Conservation (phyloP, 2,888 invertebrate species). For the Volucella bombylans region DNA sequence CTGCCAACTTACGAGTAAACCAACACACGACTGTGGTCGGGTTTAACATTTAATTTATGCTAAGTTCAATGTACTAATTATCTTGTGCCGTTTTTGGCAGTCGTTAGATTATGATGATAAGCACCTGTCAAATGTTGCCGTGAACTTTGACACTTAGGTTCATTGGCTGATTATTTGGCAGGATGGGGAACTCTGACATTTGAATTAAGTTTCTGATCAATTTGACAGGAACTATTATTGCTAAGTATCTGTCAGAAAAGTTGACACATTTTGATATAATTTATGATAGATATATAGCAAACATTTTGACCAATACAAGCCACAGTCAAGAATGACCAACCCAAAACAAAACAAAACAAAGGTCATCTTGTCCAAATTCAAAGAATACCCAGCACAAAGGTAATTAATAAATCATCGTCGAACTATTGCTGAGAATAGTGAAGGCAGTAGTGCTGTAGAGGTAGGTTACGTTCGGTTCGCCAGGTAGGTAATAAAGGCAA, state of each 20-base stretch:
- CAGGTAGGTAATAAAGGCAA: conserved; percentile 54
- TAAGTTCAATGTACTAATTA: conserved; percentile 59
- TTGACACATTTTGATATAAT: too few relatives aligned
- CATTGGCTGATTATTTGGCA: conserved; percentile 4
- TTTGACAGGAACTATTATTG: too few relatives aligned
- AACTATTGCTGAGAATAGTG: conserved; percentile 14
- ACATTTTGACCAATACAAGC: neutral
- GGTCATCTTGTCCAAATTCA: neutral
- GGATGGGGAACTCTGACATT: too few relatives aligned
- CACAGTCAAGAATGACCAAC: neutral
- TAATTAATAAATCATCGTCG: conserved; percentile 33
- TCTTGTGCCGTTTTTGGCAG: neutral
- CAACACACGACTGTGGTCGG: conserved; percentile 14
- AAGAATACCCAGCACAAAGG: conserved; percentile 1
- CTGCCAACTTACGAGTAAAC: conserved; percentile 6
- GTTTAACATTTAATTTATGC: conserved; percentile 21
- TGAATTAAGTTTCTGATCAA: too few relatives aligned
- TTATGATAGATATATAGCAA: too few relatives aligned
- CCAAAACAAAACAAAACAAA: neutral
- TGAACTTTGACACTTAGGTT: conserved; percentile 48
- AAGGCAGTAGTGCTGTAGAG: conserved; percentile 13
- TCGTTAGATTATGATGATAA: conserved; percentile 7
- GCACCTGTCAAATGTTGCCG: conserved; percentile 43
- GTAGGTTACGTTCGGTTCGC: conserved; percentile 29
- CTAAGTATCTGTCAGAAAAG: too few relatives aligned